These are phyloP conservation scores for Nothobranchius furzeri DNA, from an alignment of 2,113 vertebrate genomes.

Conservation along the genomic window DNA sequence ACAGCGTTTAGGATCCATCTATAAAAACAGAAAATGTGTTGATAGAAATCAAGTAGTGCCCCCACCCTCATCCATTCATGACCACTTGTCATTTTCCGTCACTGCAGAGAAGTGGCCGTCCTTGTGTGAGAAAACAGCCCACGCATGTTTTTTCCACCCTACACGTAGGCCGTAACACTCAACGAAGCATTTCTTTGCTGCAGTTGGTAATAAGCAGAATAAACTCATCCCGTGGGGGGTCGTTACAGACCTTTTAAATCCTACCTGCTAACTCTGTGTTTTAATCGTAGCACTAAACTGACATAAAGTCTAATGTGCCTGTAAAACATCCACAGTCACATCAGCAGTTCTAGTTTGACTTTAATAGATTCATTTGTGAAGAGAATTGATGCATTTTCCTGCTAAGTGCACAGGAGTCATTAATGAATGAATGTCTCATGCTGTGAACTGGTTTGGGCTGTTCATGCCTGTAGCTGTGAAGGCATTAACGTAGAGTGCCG, in stretches of 20 bases:
- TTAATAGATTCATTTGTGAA: not conserved
- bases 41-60: not conserved
- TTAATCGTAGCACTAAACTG: too few relatives aligned
- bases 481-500: not conserved
- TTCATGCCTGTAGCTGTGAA: constrained; percentile 1
- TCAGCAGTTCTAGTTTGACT: not conserved
- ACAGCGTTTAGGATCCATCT: not conserved
- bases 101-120: not conserved
- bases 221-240: not conserved
- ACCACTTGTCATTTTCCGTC: constrained; percentile 3
- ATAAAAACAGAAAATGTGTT: not conserved
- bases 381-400: constrained; percentile 6
- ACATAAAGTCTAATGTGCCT: too few relatives aligned
- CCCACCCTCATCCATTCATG: not conserved
- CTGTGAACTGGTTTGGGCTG: constrained; percentile 3
- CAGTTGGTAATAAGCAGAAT: not conserved
- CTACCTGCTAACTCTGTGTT: too few relatives aligned
- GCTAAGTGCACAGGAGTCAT: constrained; percentile 13
- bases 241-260: not conserved
- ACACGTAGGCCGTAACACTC: not conserved
- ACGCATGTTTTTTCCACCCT: not conserved
- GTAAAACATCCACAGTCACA: too few relatives aligned
- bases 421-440: constrained; percentile 3
- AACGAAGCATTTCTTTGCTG: not conserved
- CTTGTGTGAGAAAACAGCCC: constrained; percentile 6